phyloP scores from a whole-genome alignment of 2,888 invertebrate species.

The Hirtodrosophila cameraria region DNA sequence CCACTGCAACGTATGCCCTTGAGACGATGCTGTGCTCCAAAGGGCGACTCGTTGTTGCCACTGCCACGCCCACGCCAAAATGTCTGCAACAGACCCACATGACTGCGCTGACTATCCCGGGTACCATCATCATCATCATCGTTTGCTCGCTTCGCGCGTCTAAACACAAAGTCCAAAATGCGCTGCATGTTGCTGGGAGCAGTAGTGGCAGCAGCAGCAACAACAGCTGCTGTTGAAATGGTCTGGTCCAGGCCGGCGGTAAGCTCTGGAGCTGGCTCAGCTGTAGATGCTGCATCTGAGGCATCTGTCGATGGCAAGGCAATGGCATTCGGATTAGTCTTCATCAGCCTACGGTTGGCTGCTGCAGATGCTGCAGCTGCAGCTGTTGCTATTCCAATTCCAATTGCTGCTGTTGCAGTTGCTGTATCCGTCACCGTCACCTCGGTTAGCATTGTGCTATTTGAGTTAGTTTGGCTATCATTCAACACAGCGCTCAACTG shows the following conservation, averaged over 20 bases:
- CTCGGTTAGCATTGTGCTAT: conserved; percentile 66
- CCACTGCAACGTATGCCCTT: conserved; percentile 83
- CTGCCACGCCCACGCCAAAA: conserved; percentile 74
- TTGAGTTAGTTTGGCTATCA: conserved; percentile 62
- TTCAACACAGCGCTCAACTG: conserved; percentile 64
- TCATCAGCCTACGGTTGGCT: conserved; percentile 14
- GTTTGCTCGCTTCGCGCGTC: conserved; percentile 52
- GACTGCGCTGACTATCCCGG: conserved; percentile 82
- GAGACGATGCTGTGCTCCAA: conserved; percentile 80
- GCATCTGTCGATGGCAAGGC: conserved; percentile 62
- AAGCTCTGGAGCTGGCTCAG: conserved; percentile 25
- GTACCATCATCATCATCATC: conserved; percentile 69
- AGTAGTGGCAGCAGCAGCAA: neutral
- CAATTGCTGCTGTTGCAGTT: conserved; percentile 11
- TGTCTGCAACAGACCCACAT: conserved; percentile 78
- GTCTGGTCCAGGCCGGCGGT: conserved; percentile 26
- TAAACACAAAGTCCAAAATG: conserved; percentile 72
- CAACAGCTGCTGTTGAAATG: conserved; percentile 12
- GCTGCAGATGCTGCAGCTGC: conserved; percentile 12
- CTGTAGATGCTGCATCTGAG: conserved; percentile 25
- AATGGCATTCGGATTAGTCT: conserved; percentile 46
- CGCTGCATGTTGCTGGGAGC: conserved; percentile 49
- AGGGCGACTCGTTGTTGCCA: conserved; percentile 57
- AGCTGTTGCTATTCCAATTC: conserved; percentile 3
- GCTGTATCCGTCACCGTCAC: conserved; percentile 45